Conservation (phyloP, 2,888 invertebrate genomes). For the Octonoba sinensis region DNA sequence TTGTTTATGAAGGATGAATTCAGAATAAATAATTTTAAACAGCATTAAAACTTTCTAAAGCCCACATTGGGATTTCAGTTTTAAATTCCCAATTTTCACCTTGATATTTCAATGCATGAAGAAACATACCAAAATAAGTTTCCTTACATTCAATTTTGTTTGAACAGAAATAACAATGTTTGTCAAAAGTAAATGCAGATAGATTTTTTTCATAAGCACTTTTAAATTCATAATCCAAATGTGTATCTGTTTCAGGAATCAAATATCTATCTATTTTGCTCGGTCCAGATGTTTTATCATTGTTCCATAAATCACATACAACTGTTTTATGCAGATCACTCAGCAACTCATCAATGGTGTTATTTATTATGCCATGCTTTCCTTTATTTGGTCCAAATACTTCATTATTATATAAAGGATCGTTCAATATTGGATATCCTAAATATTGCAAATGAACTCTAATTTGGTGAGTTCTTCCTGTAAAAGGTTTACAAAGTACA, state of each 20-base stretch:
- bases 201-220: constrained; percentile 79
- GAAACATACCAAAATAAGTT: constrained; percentile 84
- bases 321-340: constrained; percentile 17
- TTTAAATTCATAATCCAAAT: constrained; percentile 74
- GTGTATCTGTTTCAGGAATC: constrained; percentile 1
- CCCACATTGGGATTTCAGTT: constrained; percentile 93
- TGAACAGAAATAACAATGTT: constrained; percentile 89
- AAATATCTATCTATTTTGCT: neutral
- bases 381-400: constrained; percentile 92
- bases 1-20: no score
- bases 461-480: constrained; percentile 99
- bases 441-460: constrained; percentile 97
- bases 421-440: constrained; percentile 97
- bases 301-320: constrained; percentile 10
- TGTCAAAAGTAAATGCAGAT: constrained; percentile 83
- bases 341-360: constrained; percentile 15
- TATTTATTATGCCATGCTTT: constrained; percentile 80
- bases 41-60: constrained; percentile 82
- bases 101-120: constrained; percentile 83
- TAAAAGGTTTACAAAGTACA: constrained; percentile 92
- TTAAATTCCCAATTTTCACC: constrained; percentile 96
- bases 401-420: constrained; percentile 94
- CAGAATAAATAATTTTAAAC: neutral
- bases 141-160: no score
- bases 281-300: neutral